Base-by-base conservation (phyloP, 2,797 vertebrate species). In the Ambastaia sidthimunki region DNA sequence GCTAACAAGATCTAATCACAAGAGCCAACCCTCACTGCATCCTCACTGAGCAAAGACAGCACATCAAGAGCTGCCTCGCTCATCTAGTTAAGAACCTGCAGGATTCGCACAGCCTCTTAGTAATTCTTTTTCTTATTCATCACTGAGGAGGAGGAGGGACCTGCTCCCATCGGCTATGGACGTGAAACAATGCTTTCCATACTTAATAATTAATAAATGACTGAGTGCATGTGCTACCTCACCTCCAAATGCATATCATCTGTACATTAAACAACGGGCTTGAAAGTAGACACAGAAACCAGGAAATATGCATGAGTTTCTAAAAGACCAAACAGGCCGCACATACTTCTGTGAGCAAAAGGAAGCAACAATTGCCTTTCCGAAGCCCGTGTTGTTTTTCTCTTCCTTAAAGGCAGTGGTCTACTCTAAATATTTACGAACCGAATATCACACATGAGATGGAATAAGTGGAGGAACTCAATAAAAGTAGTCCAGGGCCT, bases 371-470 rank as follows among this genome's bases (percentile, higher is more conserved):
- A 87, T 88, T 75, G 52, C 79, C 85, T 81, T 92, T 88, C 88
- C 86, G 79, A 90, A 87, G 86, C 87, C 75, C 82, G 85, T 89
- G 80, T 90, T 85, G 60, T 74, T 83, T 83, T 90, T 83, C 37
- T 84, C 65, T 50, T 82, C 83, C 90, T 91, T 88, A 91, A 91
- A 93, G 88, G 86, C 86, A 83, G 73, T 78, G 86, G 85, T 89
- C 86, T 88, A 88, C 85, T 87, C 86, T 90, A 90, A 93, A 93
- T 92, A 93, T 93, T 90, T 91, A 90, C 89, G 85, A 87, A 87
- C 86, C 78, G 87, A 90, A 92, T 89, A 86, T 80, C 87, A 85
- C 82, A 81, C 82, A 87, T 74, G 71, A 84, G 74, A 87, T 89
- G 83, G 81, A 89, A 89, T 89, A 87, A 88, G 86, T 85, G 86